A percentile compares a stretch with the other conserved stretches of the same genome.
Conservation (phyloP, 2,113 vertebrate species). For the Dinomys branickii region DNA sequence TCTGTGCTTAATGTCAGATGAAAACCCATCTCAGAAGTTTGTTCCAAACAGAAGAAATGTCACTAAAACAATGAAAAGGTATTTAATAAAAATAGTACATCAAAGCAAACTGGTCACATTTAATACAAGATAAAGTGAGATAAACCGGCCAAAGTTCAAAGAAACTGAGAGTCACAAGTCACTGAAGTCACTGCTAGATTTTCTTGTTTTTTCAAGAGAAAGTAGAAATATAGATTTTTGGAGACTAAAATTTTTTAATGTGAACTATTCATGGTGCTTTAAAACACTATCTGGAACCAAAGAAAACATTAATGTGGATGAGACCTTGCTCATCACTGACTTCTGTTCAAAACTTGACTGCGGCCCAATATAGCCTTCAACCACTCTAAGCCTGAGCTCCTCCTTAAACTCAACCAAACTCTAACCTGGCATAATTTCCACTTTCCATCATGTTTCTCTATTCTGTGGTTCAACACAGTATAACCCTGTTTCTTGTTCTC, state of each 20-base stretch:
- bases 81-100: not conserved
- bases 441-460: not conserved
- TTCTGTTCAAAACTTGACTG: too few relatives aligned
- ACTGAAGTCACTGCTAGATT: not conserved
- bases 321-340: not conserved
- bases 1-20: not conserved
- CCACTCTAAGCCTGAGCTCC: not conserved
- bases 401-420: not conserved
- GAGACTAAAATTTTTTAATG: not conserved
- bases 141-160: not conserved
- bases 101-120: not conserved
- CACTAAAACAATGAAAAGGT: not conserved
- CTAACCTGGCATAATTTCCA: not conserved
- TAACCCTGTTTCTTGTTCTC: not conserved
- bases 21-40: conserved; percentile 6
- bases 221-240: not conserved
- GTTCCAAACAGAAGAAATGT: not conserved
- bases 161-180: not conserved
- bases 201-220: not conserved
- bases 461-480: not conserved
- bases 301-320: not conserved
- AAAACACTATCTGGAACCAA: not conserved
- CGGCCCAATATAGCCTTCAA: not conserved
- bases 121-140: not conserved
- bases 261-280: not conserved